These are phyloP conservation scores for Myathropa florea DNA, from an alignment of 2,888 invertebrate genomes.

Conservation along the genomic window DNA sequence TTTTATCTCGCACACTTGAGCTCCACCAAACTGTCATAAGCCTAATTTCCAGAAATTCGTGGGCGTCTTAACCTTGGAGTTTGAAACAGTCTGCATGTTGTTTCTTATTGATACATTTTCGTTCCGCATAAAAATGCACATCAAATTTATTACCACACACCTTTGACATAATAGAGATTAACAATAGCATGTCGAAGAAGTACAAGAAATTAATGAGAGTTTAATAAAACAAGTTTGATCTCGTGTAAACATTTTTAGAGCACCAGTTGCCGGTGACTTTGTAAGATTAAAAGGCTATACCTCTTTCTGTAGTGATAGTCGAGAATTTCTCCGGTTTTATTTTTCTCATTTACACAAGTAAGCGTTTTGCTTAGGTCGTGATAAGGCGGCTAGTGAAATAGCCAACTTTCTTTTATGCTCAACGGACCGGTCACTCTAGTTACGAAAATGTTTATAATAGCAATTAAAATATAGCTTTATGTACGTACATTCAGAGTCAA, in stretches of 20 bases:
- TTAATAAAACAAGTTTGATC: not conserved
- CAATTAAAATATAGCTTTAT: not conserved
- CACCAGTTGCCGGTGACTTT: not conserved
- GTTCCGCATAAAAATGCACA: not conserved
- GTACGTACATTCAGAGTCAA: not conserved
- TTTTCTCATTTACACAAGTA: not conserved
- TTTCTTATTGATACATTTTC: not conserved
- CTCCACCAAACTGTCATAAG: not conserved
- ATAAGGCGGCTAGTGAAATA: not conserved
- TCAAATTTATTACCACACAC: not conserved
- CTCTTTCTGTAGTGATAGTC: not conserved
- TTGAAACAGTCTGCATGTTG: not conserved
- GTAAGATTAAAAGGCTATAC: not conserved
- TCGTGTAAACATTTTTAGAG: not conserved
- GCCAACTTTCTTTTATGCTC: not conserved
- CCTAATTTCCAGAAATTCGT: not conserved
- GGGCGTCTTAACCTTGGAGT: not conserved
- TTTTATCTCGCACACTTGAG: too few relatives aligned
- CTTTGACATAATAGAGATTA: not conserved
- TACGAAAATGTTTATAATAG: not conserved
- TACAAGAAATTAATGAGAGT: not conserved
- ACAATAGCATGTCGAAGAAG: not conserved
- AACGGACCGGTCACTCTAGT: not conserved
- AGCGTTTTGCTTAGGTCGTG: not conserved
- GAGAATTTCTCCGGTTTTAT: not conserved